Evolutionary conservation across 1,140 invertebrate species (phyloP), one percentile per base, ranked within the genome.

Genomic region (Brachionus calyciflorus): DNA sequence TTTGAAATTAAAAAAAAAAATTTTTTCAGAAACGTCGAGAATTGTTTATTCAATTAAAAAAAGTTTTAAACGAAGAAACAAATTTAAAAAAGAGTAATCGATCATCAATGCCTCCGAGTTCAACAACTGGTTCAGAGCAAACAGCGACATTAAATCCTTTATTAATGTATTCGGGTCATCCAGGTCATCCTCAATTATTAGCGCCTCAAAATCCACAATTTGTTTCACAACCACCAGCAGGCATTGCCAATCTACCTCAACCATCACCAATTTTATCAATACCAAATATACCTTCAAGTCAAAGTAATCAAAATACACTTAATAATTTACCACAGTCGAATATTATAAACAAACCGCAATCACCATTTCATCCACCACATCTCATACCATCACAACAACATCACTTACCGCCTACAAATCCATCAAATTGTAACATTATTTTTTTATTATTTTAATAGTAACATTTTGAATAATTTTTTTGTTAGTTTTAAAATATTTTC

Each of bases 41-140:
- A 9, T 49, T 73, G 24, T 73, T 73, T 55, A 73, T 28, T 46
- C 69, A 73, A 33, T 21, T 73, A 28, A 73, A 73, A 55, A 73
- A 73, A 40, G 69, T 73, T 33, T 14, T 73, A 37, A 73, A 73
- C n/a, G 69, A 73, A 24, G 69, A 73, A 41, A 73, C 69, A 28
- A 51, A 55, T 55, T 73, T 73, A 17, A 73, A 73, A 51, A 49
- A 55, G 30, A 55, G 30, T 9, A 73, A 48, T n/a, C 46, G 69
- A 2, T 30, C 51, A 7, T 49, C 69, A 5, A 24, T 9, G 10
- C 19, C 17, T 30, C 37, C 21, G 28, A 37, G 60, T 28, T 41
- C 60, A 14, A 2, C 44, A 24, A 19, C 40, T 21, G 9, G 9
- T 7, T 10, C 9, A 46, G 60, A 65, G 7, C 60, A 65, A 65